These are phyloP conservation scores for Vulpes lagopus DNA, from an alignment of 2,113 vertebrate genomes.

Conservation along the genomic window DNA sequence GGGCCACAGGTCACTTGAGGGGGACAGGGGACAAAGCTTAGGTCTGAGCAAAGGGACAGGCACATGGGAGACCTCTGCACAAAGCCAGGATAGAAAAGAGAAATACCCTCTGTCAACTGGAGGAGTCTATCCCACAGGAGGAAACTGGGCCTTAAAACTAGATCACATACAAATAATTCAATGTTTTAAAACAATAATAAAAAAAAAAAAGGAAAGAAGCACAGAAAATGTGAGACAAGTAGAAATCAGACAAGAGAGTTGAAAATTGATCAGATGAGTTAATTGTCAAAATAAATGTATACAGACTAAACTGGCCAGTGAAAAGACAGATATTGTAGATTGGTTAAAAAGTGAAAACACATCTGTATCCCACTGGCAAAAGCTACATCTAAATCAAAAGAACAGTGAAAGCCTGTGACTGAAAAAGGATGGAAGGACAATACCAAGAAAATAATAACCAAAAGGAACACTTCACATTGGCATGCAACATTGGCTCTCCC, in stretches of 20 bases:
- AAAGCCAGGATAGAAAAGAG: not conserved
- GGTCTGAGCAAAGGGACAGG: not conserved
- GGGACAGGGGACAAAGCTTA: not conserved
- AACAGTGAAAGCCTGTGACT: not conserved
- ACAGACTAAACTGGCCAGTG: not conserved
- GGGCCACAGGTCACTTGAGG: not conserved
- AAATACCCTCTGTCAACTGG: not conserved
- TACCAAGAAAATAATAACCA: not conserved
- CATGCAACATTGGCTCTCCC: not conserved
- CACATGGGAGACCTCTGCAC: not conserved
- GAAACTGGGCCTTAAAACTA: not conserved
- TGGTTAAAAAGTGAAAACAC: not conserved
- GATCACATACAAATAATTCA: not conserved
- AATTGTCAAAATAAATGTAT: not conserved
- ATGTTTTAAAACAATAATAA: not conserved
- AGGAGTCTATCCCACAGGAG: not conserved
- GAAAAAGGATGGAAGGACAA: not conserved
- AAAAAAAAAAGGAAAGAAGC: not conserved
- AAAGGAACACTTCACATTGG: not conserved
- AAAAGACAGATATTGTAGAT: not conserved
- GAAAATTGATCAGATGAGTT: slow-evolving; percentile 24
- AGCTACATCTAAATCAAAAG: not conserved
- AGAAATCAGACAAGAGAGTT: not conserved
- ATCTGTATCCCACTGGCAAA: not conserved
- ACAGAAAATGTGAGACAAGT: not conserved